Base-by-base conservation (phyloP, 2,797 vertebrate genomes). In the Dicrostonyx torquatus region DNA sequence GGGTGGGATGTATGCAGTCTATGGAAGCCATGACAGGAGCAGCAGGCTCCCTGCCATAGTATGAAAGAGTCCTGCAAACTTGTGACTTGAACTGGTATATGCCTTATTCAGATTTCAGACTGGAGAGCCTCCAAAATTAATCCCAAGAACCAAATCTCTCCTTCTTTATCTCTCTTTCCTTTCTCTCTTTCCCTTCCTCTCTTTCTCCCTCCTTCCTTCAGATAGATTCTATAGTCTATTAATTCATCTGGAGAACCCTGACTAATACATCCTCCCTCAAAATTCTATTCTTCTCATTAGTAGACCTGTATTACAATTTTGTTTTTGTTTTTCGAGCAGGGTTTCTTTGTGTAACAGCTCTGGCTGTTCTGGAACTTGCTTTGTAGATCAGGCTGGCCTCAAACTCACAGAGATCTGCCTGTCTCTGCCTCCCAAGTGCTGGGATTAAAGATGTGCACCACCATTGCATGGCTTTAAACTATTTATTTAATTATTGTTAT, bases 251-350 rank as follows among this genome's bases (percentile, higher is more conserved):
- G 50, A 91, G 34, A 88, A 24, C 7, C 1, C 8, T 22, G 50
- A 53, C 7, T 58, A 72, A 76, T 15, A 62, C 0, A 40, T 1
- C 2, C 22, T 4, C 9, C 26, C 2, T 17, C 77, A 93, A 93
- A 15, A 92, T 89, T 91, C 14, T 9, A 43, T 68, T 89, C 29
- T 93, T 91, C 75, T 90, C 34, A 55, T 64, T 92, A 75, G 43
- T 58, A 91, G 58, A 78, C 2, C 45, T 64, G 2, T 75, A 76
- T 85, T 85, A 79, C 12, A 91, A 22, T 24, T 72, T 72, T 40
- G n/a, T 40, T 40, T 72, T 70, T 68, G 13, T 68, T 68, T 70
- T 72, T 40, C 9, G 20, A 40, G 17, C 68, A 72, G n/a, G 20
- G n/a, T 72, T 72, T 70, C 9, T 22, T n/a, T 22, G 68, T 72